phyloP scores from a whole-genome alignment of 2,888 invertebrate genomes.

The Ptilodon capucinus region DNA sequence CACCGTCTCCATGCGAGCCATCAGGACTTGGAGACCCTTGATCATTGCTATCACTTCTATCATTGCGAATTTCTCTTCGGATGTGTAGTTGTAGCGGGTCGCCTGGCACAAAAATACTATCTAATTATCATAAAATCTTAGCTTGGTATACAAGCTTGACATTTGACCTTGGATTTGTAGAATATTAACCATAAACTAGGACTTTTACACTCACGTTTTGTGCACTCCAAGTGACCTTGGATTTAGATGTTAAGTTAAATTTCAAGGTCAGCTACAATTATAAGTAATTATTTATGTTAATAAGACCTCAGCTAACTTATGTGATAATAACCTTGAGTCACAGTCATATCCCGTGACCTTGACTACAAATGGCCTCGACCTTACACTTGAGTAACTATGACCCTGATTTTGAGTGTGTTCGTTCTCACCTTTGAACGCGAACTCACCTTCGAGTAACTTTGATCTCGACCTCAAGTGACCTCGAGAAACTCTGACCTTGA shows the following conservation, averaged over 20 bases:
- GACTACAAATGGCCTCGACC: neutral
- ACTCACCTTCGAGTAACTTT: too few species aligned
- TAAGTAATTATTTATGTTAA: too few species aligned
- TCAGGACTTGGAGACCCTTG: slow-evolving; percentile 97
- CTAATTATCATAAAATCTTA: neutral
- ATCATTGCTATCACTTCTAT: slow-evolving; percentile 99
- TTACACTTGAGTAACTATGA: too few species aligned
- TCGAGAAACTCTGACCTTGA: too few species aligned
- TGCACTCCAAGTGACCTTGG: neutral
- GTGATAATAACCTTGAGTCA: too few species aligned
- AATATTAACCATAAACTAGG: neutral
- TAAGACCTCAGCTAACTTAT: too few species aligned
- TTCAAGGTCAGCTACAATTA: too few species aligned
- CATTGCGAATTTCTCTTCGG: slow-evolving; percentile 98
- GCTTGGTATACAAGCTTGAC: neutral
- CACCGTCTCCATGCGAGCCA: slow-evolving; percentile 98
- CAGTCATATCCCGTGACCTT: too few species aligned
- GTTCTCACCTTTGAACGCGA: too few species aligned
- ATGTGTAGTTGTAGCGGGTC: slow-evolving; percentile 98
- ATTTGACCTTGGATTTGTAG: neutral
- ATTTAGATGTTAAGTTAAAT: too few species aligned
- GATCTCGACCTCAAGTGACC: neutral
- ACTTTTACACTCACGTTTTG: neutral
- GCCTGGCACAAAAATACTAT: slow-evolving; percentile 83
- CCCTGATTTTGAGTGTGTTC: too few species aligned